A percentile compares a stretch with the other conserved stretches of the same genome.
Evolutionary conservation across 2,888 invertebrate genomes (phyloP).

Genomic region (Trichopoda pennipes): DNA sequence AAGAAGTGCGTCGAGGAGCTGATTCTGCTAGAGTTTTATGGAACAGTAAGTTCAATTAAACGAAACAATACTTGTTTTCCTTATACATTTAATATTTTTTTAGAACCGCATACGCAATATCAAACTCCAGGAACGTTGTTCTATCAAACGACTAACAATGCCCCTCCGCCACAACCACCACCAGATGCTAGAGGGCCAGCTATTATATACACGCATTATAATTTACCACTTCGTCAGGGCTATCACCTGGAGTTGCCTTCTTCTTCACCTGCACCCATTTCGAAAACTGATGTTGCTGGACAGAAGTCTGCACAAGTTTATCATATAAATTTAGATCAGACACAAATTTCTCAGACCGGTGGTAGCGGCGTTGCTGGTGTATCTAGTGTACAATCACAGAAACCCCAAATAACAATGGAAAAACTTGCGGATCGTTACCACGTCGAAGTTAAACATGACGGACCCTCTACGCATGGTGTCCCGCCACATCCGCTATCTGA

Average conservation of each 20-base stretch:
- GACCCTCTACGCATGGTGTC: conserved; percentile 73
- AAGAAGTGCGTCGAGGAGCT: conserved; percentile 90
- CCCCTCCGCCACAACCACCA: conserved; percentile 80
- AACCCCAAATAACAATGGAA: conserved; percentile 80
- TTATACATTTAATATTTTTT: neutral
- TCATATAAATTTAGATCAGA: conserved; percentile 80
- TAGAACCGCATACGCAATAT: conserved; percentile 82
- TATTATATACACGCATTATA: conserved; percentile 78
- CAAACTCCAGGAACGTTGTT: conserved; percentile 82
- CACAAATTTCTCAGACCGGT: conserved; percentile 76
- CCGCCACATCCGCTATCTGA: conserved; percentile 77
- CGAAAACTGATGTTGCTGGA: conserved; percentile 75
- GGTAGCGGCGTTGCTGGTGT: conserved; percentile 69
- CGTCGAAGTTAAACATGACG: conserved; percentile 79
- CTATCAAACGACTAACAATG: conserved; percentile 81
- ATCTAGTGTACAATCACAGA: conserved; percentile 74
- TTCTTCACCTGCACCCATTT: conserved; percentile 72
- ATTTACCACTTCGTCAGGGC: conserved; percentile 77
- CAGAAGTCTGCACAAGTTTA: conserved; percentile 78
- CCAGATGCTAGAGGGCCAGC: conserved; percentile 76
- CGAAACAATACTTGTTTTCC: neutral
- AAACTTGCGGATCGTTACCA: conserved; percentile 79
- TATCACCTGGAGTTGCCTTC: conserved; percentile 79
- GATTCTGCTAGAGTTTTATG: conserved; percentile 91
- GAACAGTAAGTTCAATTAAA: conserved; percentile 87